A percentile compares a stretch with the other conserved stretches of the same genome.
phyloP scores from a whole-genome alignment of 2,797 vertebrate species.

The Vespertilio murinus region DNA sequence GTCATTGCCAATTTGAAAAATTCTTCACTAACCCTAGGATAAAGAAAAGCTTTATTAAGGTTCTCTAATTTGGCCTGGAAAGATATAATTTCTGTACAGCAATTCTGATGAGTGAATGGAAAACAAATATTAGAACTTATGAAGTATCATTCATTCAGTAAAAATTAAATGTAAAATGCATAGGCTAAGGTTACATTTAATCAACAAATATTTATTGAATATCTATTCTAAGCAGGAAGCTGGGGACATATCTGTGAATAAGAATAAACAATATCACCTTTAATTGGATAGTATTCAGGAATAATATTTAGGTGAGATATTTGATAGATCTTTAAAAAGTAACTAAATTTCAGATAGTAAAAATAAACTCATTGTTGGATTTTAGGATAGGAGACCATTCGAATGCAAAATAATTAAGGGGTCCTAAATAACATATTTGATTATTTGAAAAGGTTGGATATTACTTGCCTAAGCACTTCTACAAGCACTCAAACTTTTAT shows the following conservation, averaged over 20 bases:
- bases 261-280: not conserved
- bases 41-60: not conserved
- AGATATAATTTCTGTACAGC: not conserved
- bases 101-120: not conserved
- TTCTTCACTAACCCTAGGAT: not conserved
- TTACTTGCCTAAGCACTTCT: not conserved
- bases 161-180: not conserved
- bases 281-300: not conserved
- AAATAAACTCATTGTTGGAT: not conserved
- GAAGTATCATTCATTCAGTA: not conserved
- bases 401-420: not conserved
- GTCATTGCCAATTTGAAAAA: not conserved
- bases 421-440: not conserved
- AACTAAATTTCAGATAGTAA: not conserved
- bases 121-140: not conserved
- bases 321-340: not conserved
- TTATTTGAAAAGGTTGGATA: constrained; percentile 17
- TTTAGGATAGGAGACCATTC: not conserved
- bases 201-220: constrained; percentile 12
- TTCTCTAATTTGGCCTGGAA: not conserved
- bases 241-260: not conserved
- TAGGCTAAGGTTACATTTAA: not conserved
- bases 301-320: not conserved
- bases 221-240: not conserved
- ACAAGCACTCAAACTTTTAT: not conserved